Conservation (phyloP, 2,888 invertebrate species). For the Drosophila mimica region DNA sequence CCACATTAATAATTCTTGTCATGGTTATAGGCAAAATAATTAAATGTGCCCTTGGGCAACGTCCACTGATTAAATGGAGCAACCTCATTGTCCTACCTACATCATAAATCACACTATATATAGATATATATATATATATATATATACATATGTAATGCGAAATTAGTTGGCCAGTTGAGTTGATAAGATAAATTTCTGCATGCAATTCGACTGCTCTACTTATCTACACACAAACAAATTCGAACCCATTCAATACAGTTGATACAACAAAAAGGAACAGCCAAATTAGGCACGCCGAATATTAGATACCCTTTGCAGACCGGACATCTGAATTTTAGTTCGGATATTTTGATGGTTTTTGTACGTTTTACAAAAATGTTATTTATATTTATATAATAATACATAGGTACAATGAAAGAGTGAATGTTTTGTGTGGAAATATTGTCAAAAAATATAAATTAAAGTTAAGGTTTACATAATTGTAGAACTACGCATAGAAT, state of each 20-base stretch:
- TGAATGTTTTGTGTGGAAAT: background rate
- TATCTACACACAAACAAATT: conserved; percentile 17
- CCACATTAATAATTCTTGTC: conserved; percentile 56
- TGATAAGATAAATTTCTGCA: conserved; percentile 44
- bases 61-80: conserved; percentile 29
- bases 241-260: background rate
- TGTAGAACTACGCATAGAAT: background rate
- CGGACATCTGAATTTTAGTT: no score
- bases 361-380: no score
- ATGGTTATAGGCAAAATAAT: conserved; percentile 57
- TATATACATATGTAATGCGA: conserved; percentile 19
- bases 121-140: background rate
- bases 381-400: background rate
- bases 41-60: conserved; percentile 23
- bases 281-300: background rate
- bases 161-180: conserved; percentile 14
- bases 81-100: conserved; percentile 3
- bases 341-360: no score
- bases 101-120: conserved; percentile 24
- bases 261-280: background rate
- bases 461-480: background rate
- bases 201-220: conserved; percentile 16
- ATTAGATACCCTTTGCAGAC: background rate
- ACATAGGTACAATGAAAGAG: background rate
- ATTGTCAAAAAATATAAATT: background rate